Percentiles rank a stretch among this genome's conserved stretches.
Evolutionary conservation across 1,140 invertebrate species (phyloP).

Genomic region (Drosophila biarmipes): DNA sequence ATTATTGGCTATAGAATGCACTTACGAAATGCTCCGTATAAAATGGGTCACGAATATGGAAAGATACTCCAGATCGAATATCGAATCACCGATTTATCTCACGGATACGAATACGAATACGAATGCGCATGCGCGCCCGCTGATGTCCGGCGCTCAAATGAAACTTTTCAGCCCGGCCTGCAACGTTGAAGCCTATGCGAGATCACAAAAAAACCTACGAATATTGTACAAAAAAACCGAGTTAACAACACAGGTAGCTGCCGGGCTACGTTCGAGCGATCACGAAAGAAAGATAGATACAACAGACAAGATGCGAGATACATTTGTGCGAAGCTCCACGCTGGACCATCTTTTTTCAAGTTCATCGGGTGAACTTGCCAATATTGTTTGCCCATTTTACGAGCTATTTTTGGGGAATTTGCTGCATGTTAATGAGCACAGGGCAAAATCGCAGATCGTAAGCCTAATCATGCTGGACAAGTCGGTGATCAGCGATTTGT

Average conservation of each 20-base stretch:
- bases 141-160: slow-evolving; percentile 69
- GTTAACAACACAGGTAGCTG: slow-evolving; percentile 62
- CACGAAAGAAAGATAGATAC: slow-evolving; percentile 46
- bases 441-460: slow-evolving; percentile 9
- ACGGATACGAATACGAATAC: not conserved
- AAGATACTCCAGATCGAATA: slow-evolving; percentile 31
- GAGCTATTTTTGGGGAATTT: slow-evolving; percentile 53
- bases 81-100: slow-evolving; percentile 15
- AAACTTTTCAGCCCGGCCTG: slow-evolving; percentile 54
- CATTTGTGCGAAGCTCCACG: slow-evolving; percentile 3
- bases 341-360: slow-evolving; percentile 60
- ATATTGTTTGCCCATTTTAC: slow-evolving; percentile 62
- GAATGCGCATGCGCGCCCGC: slow-evolving; percentile 70
- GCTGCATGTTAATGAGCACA: slow-evolving; percentile 56
- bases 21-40: slow-evolving; percentile 56
- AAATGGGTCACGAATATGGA: slow-evolving; percentile 7
- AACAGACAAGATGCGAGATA: slow-evolving; percentile 14
- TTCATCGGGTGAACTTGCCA: slow-evolving; percentile 74
- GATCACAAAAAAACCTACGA: slow-evolving; percentile 4
- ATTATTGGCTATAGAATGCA: slow-evolving; percentile 46
- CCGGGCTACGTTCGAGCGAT: slow-evolving; percentile 53
- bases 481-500: slow-evolving; percentile 50
- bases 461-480: slow-evolving; percentile 22
- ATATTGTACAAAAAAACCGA: slow-evolving; percentile 10
- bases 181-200: slow-evolving; percentile 63